phyloP scores from a whole-genome alignment of 2,888 invertebrate genomes.

The Diadegma fenestrale region DNA sequence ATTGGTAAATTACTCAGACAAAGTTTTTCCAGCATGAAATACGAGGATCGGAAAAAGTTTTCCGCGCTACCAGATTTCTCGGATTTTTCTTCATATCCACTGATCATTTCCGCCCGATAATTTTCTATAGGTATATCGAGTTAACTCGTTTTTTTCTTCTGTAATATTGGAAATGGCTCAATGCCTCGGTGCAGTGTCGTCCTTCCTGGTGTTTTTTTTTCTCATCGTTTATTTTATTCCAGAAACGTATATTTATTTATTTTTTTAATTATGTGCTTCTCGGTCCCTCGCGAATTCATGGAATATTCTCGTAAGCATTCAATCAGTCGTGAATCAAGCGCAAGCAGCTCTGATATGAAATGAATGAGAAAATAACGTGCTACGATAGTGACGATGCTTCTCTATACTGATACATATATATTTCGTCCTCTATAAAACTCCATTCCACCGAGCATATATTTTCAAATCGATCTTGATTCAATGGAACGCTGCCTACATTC shows the following conservation, averaged over 20 bases:
- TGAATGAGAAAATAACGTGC: constrained; percentile 1
- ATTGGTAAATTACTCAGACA: not conserved
- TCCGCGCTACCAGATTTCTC: not conserved
- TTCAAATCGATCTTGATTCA: constrained; percentile 25
- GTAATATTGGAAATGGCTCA: constrained; percentile 26
- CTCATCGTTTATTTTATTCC: constrained; percentile 11
- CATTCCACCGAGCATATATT: not conserved
- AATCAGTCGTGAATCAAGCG: constrained; percentile 9
- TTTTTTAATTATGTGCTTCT: constrained; percentile 26
- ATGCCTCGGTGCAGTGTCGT: constrained; percentile 5
- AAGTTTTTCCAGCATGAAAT: not conserved
- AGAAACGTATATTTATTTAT: constrained; percentile 4
- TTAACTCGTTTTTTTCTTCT: constrained; percentile 16
- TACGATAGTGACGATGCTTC: not conserved
- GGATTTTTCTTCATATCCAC: constrained; percentile 16
- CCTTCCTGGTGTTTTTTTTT: constrained; percentile 23
- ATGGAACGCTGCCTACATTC: not conserved
- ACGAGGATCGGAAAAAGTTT: not conserved
- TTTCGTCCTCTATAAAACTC: not conserved
- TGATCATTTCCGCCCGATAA: constrained; percentile 46
- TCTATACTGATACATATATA: not conserved
- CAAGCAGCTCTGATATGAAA: constrained; percentile 7
- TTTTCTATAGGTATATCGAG: constrained; percentile 32
- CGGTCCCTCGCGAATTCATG: constrained; percentile 5
- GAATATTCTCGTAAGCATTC: constrained; percentile 25